Base-by-base conservation (phyloP, 23 tunicate species). In the Clavelina lepadiformis region DNA sequence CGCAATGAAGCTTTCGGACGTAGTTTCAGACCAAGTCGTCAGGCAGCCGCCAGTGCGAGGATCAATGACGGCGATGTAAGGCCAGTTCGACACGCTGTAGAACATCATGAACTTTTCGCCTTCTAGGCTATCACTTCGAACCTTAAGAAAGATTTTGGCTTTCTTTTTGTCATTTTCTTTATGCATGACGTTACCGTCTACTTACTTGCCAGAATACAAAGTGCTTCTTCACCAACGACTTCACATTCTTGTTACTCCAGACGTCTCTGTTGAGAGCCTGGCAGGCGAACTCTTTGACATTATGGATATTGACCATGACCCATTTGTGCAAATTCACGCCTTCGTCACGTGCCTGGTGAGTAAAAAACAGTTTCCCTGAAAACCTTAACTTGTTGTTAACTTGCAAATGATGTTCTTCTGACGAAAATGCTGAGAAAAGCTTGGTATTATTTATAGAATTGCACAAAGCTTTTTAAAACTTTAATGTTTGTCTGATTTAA, bases 121-220 rank as follows among this genome's bases (percentile, higher is more conserved):
- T 33, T 85, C 84, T 2, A 61, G 31, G 33, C 94, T 85, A 56
- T 77, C 94, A 51, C 75, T 71, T 44, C 68, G 61, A 2, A 78
- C 80, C 94, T 85, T 38, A 1, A 11, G 58, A 47, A 67, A 26
- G 5, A 20, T 60, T 7, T 18, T 7, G 25, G 22, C 8, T 7
- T 7, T 20, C 25, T 20, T 18, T 20, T 54, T 13, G 22, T 18
- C 60, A 7, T 54, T n/a, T 54, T 11, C 15, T 11, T 41, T 15
- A 41, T 11, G 49, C n/a, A n/a, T n/a, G n/a, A 41, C 49, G 13
- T 41, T 8, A 41, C 49, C 49, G 15, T 41, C 15, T 41, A 41
- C 49, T 3, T 65, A 86, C 95, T 76, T 86, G 95, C 95, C 95
- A 86, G 56, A 86, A 86, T n/a, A 86, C 26, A 59, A 86, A 86